A percentile compares a stretch with the other conserved stretches of the same genome.
Conservation (phyloP, 2,888 invertebrate genomes). For the Sturmia bella region DNA sequence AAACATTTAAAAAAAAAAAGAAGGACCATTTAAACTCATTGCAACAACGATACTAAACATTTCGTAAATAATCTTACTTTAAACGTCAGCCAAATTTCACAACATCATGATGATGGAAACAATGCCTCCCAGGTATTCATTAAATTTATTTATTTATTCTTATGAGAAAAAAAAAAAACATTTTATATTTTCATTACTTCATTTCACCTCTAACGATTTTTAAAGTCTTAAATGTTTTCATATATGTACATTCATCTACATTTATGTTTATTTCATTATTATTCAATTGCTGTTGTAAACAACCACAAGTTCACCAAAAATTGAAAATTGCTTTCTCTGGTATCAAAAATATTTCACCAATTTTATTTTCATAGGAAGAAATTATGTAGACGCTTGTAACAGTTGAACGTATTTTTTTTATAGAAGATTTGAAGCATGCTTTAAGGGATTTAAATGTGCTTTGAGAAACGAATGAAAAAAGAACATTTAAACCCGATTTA, state of each 20-base stretch:
- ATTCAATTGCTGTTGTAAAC: conserved; percentile 2
- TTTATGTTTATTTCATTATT: too few relatives aligned
- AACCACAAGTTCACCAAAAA: conserved; percentile 14
- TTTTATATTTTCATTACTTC: conserved; percentile 45
- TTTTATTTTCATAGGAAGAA: not conserved
- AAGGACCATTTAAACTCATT: conserved; percentile 28
- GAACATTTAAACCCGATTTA: too few relatives aligned
- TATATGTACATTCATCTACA: too few relatives aligned
- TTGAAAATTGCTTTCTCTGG: not conserved
- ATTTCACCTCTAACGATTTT: not conserved
- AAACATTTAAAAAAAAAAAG: conserved; percentile 6
- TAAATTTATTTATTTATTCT: conserved; percentile 51
- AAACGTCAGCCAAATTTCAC: conserved; percentile 62
- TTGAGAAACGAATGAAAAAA: not conserved
- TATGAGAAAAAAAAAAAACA: conserved; percentile 12
- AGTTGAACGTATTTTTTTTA: not conserved
- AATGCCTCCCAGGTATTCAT: conserved; percentile 82
- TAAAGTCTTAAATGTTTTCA: conserved; percentile 17
- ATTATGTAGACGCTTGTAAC: conserved; percentile 1
- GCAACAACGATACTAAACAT: conserved; percentile 30
- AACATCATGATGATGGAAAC: conserved; percentile 82
- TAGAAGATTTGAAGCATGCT: not conserved
- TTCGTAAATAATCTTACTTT: conserved; percentile 16
- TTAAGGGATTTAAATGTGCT: not conserved
- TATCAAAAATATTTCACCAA: not conserved